Base-by-base conservation (phyloP, 2,113 vertebrate species). In the human (Homo sapiens) region DNA sequence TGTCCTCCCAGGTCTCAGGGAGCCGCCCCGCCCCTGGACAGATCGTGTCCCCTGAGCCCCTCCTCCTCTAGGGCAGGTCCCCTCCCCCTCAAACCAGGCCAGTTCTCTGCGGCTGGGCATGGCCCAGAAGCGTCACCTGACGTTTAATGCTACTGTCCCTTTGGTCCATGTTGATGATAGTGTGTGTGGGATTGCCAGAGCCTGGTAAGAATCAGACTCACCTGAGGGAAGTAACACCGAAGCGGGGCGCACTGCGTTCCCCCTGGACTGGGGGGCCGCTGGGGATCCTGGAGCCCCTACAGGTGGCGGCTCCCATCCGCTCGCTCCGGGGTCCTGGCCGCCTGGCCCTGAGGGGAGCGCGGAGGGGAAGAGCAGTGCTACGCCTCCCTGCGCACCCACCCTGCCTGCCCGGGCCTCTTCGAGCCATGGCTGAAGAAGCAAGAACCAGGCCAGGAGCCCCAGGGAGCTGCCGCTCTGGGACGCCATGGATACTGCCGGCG, bases 61-160 rank as follows among this genome's bases (percentile, higher is more conserved):
- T 22, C 43, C 61, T 59, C 3, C 45, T 55, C 27, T 23, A 12
- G 13, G 13, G 25, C 55, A 35, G 70, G 83, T 48, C 52, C 75
- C 85, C 7, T 0, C 17, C 38, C 50, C 52, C 32, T 32, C 40
- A 16, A 18, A 17, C 59, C 75, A 4, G 78, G 78, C 40, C n/a
- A 13, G 35, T 4, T 87, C 72, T 64, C 92, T 8, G 45, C 0
- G 0, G 11, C 85, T 13, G 38, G 35, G 40, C 20, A 2, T 8
- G 59, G 48, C 80, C 73, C 35, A 23, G 87, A 78, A 95, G 45
- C 55, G n/a, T 90, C 91, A 94, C 93, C 93, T 95, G 90, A 5
- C 43, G 73, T 8, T 8, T 3, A 80, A 3, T 4, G 1, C 4
- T 14, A 0, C 6, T 8, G 4, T 8, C 12, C 0, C 4, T 1